These are phyloP conservation scores for Rachycentron canadum DNA, from an alignment of 2,797 vertebrate genomes.

Conservation along the genomic window DNA sequence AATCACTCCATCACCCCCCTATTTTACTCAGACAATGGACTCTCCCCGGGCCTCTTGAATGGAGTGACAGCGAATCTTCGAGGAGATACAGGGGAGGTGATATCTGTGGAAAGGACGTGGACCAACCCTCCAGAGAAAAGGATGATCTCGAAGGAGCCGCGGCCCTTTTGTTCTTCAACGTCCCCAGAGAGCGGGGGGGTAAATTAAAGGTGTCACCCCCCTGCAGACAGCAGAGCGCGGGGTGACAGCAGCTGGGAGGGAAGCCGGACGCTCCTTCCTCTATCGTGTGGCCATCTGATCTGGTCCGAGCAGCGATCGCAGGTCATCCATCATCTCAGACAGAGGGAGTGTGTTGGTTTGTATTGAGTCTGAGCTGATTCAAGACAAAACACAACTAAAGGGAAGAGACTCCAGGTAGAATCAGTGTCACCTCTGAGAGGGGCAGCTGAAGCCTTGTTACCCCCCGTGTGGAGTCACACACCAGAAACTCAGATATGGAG, in stretches of 20 bases:
- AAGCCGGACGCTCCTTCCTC: constrained; percentile 27
- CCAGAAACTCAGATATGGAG: not conserved
- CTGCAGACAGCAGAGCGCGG: constrained; percentile 51
- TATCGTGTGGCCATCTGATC: constrained; percentile 88
- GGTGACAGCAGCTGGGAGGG: no score
- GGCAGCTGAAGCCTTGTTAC: no score
- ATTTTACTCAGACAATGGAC: constrained; percentile 70
- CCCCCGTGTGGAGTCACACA: no score
- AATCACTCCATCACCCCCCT: constrained; percentile 67
- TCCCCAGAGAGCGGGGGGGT: constrained; percentile 59
- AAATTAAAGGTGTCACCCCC: constrained; percentile 81
- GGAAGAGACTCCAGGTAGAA: not conserved
- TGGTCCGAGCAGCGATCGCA: constrained; percentile 75
- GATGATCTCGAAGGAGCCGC: constrained; percentile 25
- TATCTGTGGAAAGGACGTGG: constrained; percentile 44
- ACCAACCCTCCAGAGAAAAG: constrained; percentile 53
- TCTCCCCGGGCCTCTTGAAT: constrained; percentile 37
- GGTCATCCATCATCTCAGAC: constrained; percentile 92
- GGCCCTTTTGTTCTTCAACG: constrained; percentile 74
- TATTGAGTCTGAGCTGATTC: not conserved
- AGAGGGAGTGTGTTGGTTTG: constrained; percentile 4
- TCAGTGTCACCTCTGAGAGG: no score
- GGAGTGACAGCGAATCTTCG: constrained; percentile 58
- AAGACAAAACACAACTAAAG: not conserved
- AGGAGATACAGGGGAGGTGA: constrained; percentile 57